Percentiles rank a stretch among this genome's conserved stretches.
phyloP scores from a whole-genome alignment of 2,888 invertebrate genomes.

The Boloria selene region DNA sequence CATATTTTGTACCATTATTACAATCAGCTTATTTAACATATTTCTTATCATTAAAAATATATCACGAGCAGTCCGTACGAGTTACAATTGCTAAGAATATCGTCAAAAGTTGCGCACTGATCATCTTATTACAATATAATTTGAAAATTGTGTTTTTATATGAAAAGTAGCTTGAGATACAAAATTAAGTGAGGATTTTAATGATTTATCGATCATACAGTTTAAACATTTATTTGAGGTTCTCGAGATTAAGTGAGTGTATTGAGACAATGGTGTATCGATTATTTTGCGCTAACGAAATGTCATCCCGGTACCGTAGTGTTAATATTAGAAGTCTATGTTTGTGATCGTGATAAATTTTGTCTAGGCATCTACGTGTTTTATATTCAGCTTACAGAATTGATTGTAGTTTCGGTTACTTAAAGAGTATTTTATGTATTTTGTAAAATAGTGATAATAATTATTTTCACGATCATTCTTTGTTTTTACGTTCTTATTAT shows the following conservation, averaged over 20 bases:
- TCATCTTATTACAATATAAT: conserved; percentile 66
- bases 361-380: conserved; percentile 80
- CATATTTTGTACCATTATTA: conserved; percentile 30
- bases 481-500: not conserved
- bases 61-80: conserved; percentile 60
- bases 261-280: conserved; percentile 82
- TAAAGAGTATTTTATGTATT: conserved; percentile 69
- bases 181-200: not conserved
- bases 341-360: conserved; percentile 77
- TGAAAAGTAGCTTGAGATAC: conserved; percentile 39
- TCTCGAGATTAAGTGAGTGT: conserved; percentile 71
- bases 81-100: conserved; percentile 76
- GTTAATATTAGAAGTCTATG: conserved; percentile 82
- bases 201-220: conserved; percentile 40
- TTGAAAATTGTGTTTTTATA: conserved; percentile 62
- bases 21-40: conserved; percentile 37
- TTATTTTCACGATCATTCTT: conserved; percentile 2
- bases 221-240: conserved; percentile 46
- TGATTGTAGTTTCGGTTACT: conserved; percentile 74
- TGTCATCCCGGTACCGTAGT: conserved; percentile 80
- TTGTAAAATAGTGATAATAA: conserved; percentile 13
- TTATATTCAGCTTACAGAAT: conserved; percentile 75
- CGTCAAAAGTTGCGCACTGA: conserved; percentile 73
- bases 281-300: conserved; percentile 82
- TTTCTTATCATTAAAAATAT: conserved; percentile 61